Conservation (phyloP, 2,888 invertebrate genomes). For the Lasioglossum malachurum region DNA sequence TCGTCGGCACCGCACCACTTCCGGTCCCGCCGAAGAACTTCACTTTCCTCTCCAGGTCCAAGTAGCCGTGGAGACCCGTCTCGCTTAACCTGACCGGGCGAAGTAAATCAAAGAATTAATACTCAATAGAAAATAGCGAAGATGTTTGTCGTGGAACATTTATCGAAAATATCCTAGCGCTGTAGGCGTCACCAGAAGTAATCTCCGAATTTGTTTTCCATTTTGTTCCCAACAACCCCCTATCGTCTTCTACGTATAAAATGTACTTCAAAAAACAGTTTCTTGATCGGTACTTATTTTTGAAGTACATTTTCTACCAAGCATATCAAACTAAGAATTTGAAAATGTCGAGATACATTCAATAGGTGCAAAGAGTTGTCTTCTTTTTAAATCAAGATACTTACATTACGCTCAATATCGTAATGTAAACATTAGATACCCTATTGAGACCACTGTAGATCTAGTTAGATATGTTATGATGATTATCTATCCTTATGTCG, state of each 20-base stretch:
- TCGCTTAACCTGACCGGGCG: slow-evolving; percentile 77
- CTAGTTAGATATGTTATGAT: too few relatives aligned
- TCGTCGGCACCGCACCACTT: slow-evolving; percentile 72
- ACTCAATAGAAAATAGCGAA: not conserved
- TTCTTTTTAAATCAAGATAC: too few relatives aligned
- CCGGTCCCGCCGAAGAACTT: slow-evolving; percentile 79
- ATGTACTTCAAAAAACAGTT: not conserved
- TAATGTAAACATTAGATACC: too few relatives aligned
- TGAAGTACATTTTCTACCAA: not conserved
- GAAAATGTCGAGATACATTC: too few relatives aligned
- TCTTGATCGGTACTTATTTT: not conserved
- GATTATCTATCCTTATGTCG: too few relatives aligned
- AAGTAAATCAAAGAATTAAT: not conserved
- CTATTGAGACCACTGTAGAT: too few relatives aligned
- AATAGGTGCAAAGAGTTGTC: too few relatives aligned
- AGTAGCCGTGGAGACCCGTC: slow-evolving; percentile 80
- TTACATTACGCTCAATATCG: too few relatives aligned
- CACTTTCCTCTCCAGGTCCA: slow-evolving; percentile 80
- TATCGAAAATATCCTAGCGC: not conserved
- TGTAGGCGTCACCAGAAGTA: not conserved
- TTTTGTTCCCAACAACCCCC: not conserved
- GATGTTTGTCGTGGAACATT: not conserved
- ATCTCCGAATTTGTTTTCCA: not conserved
- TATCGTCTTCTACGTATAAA: not conserved
- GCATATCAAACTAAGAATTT: too few relatives aligned